phyloP scores from a whole-genome alignment of 92 coral and sea anemone genomes.

The Desmophyllum pertusum region DNA sequence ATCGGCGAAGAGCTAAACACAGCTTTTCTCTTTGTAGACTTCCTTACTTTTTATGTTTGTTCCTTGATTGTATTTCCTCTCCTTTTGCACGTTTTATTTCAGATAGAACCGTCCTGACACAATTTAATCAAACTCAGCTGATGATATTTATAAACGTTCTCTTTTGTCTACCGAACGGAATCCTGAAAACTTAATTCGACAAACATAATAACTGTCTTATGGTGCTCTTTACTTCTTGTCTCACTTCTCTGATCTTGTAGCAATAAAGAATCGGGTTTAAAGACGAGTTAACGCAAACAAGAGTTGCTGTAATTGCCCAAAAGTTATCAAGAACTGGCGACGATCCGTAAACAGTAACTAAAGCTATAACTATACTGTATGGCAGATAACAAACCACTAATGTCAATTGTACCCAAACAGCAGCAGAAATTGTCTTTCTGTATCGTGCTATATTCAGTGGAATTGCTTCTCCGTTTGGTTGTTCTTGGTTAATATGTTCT shows the following conservation, averaged over 20 bases:
- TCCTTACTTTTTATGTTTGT: too few relatives aligned
- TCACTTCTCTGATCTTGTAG: neutral
- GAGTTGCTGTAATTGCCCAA: neutral
- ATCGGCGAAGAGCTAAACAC: too few relatives aligned
- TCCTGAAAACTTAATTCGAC: neutral
- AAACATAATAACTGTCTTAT: neutral
- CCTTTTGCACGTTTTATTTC: too few relatives aligned
- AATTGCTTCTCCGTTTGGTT: neutral
- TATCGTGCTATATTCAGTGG: neutral
- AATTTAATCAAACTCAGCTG: too few relatives aligned
- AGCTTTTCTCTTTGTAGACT: too few relatives aligned
- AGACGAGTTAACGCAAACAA: neutral
- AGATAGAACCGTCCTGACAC: too few relatives aligned
- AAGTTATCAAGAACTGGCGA: neutral
- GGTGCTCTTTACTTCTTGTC: neutral
- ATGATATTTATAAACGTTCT: too few relatives aligned
- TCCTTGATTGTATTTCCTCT: too few relatives aligned
- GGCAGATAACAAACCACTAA: neutral
- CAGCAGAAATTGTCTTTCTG: neutral
- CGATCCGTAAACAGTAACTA: neutral
- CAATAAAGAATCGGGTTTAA: conserved; percentile 2
- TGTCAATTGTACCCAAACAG: neutral
- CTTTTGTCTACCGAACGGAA: too few relatives aligned
- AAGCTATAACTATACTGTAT: neutral
- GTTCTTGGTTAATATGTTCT: neutral